Evolutionary conservation across 2,797 vertebrate species (phyloP).

Genomic region (Microctenopoma steveboyesi): DNA sequence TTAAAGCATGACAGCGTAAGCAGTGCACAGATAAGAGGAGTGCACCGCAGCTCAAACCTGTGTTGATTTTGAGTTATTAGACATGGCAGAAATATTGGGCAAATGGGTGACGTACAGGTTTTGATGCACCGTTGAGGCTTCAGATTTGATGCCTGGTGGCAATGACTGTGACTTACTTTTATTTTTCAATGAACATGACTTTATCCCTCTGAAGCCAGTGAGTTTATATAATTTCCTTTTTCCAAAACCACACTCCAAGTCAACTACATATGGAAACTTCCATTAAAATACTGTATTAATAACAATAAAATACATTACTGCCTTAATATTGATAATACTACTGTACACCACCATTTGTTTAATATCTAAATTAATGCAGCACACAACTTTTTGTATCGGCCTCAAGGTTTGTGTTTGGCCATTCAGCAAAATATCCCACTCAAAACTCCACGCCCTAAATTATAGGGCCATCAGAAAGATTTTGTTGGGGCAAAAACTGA

Average conservation of each 20-base stretch:
- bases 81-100: constrained; percentile 13
- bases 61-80: constrained; percentile 18
- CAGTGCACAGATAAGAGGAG: constrained; percentile 13
- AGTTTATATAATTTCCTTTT: not conserved
- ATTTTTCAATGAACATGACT: constrained; percentile 8
- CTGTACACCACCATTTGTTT: not conserved
- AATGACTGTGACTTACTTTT: not conserved
- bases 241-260: not conserved
- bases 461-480: not conserved
- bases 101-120: constrained; percentile 10
- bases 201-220: not conserved
- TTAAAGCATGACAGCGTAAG: constrained; percentile 36
- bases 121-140: not conserved
- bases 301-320: not conserved
- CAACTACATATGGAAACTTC: not conserved
- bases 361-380: not conserved
- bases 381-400: too few relatives aligned
- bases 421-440: not conserved
- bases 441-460: not conserved
- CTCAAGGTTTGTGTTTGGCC: not conserved
- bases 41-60: not conserved
- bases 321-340: constrained; percentile 3
- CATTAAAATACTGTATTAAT: not conserved
- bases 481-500: not conserved
- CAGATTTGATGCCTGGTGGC: not conserved